A percentile compares a stretch with the other conserved stretches of the same genome.
Conservation (phyloP, 2,888 invertebrate genomes). For the Drosophila longiperda region DNA sequence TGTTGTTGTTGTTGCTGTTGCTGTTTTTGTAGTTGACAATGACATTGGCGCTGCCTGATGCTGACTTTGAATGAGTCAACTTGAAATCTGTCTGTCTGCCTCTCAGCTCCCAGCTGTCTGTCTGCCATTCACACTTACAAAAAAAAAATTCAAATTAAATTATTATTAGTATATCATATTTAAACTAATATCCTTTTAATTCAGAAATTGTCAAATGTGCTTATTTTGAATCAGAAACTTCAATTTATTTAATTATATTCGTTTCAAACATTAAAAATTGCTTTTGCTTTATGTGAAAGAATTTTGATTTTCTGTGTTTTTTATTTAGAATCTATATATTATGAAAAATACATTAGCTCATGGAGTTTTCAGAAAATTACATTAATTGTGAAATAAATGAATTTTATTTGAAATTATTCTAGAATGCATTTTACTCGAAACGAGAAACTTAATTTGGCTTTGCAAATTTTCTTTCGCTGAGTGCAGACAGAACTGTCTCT, state of each 20-base stretch:
- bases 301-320: background rate
- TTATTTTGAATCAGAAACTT: background rate
- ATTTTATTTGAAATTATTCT: background rate
- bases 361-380: background rate
- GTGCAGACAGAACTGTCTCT: slow-evolving; percentile 5
- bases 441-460: background rate
- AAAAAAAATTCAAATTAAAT: background rate
- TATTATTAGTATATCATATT: background rate
- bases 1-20: background rate
- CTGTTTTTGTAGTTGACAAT: slow-evolving; percentile 56
- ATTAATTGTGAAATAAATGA: background rate
- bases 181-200: background rate
- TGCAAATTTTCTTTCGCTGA: background rate
- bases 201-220: background rate
- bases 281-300: background rate
- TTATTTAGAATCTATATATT: background rate
- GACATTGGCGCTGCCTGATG: slow-evolving; percentile 59
- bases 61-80: slow-evolving; percentile 72
- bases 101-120: background rate
- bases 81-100: slow-evolving; percentile 18
- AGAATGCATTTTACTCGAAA: background rate
- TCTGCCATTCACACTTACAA: background rate
- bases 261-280: background rate
- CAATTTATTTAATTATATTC: background rate
- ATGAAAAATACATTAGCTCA: background rate